Base-by-base conservation (phyloP, 2,888 invertebrate species). In the Netelia melanura region DNA sequence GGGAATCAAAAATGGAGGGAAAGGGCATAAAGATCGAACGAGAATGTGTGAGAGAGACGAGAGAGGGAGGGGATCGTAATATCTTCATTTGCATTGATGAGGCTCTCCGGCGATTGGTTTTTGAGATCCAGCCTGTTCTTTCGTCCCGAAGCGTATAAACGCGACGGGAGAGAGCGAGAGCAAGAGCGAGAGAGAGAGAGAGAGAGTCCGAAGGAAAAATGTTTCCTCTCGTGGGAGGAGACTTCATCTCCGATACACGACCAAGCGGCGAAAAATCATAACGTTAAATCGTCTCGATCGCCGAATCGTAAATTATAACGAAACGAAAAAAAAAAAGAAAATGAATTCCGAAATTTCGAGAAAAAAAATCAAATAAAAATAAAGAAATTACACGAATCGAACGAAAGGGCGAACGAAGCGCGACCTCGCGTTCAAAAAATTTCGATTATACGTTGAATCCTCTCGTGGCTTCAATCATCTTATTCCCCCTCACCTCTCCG, bases 51-150 rank as follows among this genome's bases (percentile, higher is more conserved):
- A 64, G 64, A 11, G 61, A 48, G 72, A 52, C 17, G 65, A 65
- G 54, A 43, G 17, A 64, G 21, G 67, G 58, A 65, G 25, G 21
- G 80, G 61, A 61, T 67, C 79, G 78, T 85, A 86, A 86, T 86
- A 81, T 87, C 86, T 87, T 87, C 85, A 86, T 86, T 86, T 85
- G 85, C 85, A 86, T 83, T 86, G 84, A 84, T 84, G 87, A 83
- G 81, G 56, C 83, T 86, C 78, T 78, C 52, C 74, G 68, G 72
- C 83, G 82, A 86, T 86, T 82, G 82, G 78, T 78, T 86, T 83
- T 54, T 14, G 25, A 56, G 74, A 81, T 48, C 70, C 65, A 58
- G 70, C 77, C 68, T 70, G 74, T 79, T 81, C 52, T 23, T 67
- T 48, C 74, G 44, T 25, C 17, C 23, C 10, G 3, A 9, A 43